phyloP scores from a whole-genome alignment of 2,888 invertebrate species.

The Schizaphis graminum region DNA sequence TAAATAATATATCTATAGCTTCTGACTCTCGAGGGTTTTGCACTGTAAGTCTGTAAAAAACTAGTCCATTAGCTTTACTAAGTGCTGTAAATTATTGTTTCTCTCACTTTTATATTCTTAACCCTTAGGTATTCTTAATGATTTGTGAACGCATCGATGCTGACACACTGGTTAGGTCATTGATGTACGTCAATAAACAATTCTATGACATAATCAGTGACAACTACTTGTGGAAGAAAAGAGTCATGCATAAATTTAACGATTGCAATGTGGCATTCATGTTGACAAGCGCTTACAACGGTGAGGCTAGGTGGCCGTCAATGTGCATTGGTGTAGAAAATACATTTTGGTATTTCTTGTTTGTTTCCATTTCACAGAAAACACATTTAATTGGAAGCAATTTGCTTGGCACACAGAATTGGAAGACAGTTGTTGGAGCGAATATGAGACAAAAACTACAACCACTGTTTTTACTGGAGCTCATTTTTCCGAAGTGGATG shows the following conservation, averaged over 20 bases:
- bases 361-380: slow-evolving; percentile 19
- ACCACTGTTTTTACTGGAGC: slow-evolving; percentile 21
- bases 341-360: not conserved
- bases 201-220: slow-evolving; percentile 45
- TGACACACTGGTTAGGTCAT: slow-evolving; percentile 23
- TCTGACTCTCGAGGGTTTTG: not conserved
- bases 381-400: slow-evolving; percentile 51
- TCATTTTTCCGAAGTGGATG: slow-evolving; percentile 59
- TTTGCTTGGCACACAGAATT: slow-evolving; percentile 46
- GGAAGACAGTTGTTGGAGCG: slow-evolving; percentile 48
- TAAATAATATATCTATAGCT: not conserved
- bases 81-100: not conserved
- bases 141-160: slow-evolving; percentile 39
- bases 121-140: slow-evolving; percentile 34
- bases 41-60: not conserved
- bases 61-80: not conserved
- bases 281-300: not conserved
- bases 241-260: not conserved
- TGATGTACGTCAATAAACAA: slow-evolving; percentile 53
- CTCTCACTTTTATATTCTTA: not conserved
- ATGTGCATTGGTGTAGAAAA: not conserved
- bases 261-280: slow-evolving; percentile 33
- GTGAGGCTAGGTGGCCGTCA: not conserved
- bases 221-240: slow-evolving; percentile 51
- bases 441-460: slow-evolving; percentile 47